These are phyloP conservation scores for Poecilia wingei DNA, from an alignment of 2,797 vertebrate genomes.

Conservation along the genomic window DNA sequence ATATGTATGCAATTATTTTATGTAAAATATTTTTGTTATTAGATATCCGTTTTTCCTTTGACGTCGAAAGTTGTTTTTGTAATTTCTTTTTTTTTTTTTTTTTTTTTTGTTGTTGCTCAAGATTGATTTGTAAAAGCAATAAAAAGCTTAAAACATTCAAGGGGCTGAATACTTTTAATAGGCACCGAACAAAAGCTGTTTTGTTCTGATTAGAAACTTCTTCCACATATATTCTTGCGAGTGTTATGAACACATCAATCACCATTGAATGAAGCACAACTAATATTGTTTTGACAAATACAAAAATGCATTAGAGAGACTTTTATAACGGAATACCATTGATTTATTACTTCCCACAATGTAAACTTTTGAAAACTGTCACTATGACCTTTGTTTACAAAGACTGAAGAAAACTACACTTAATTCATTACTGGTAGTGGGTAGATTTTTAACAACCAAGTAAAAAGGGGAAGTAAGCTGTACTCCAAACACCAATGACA, in stretches of 20 bases:
- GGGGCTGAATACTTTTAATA: background rate
- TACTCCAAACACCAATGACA: constrained; percentile 39
- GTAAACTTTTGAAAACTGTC: background rate
- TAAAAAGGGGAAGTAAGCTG: constrained; percentile 11
- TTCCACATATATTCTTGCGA: background rate
- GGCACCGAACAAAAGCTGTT: background rate
- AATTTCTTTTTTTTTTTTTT: background rate
- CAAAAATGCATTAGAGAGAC: constrained; percentile 1
- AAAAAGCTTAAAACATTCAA: background rate
- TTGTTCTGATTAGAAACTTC: background rate
- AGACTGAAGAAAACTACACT: background rate
- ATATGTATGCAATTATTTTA: background rate
- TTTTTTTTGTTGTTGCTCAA: background rate
- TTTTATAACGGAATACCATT: background rate
- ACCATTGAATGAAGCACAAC: constrained; percentile 8
- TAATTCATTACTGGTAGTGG: background rate
- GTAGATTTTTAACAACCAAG: constrained; percentile 19
- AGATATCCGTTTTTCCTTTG: background rate
- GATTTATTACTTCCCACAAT: background rate
- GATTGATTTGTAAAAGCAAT: background rate
- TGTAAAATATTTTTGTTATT: background rate
- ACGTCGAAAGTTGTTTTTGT: background rate
- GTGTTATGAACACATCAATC: background rate
- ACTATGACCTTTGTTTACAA: background rate
- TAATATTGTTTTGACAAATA: constrained; percentile 5